Conservation (phyloP, 1,140 invertebrate genomes). For the Ips typographus region DNA sequence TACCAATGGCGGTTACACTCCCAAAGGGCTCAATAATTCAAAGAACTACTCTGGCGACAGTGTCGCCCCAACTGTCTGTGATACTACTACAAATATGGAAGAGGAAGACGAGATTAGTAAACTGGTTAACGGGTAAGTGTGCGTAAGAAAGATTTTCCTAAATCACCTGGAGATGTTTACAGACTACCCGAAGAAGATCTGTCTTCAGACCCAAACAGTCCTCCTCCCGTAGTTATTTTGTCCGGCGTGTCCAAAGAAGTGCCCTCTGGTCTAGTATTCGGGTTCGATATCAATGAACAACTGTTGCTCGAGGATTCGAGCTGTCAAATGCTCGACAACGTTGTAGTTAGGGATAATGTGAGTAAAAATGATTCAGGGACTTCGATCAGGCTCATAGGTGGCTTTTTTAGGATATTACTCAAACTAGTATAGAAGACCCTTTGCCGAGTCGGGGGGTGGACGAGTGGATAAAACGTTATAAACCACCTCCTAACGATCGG, state of each 20-base stretch:
- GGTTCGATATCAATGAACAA: slow-evolving; percentile 69
- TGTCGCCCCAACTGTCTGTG: slow-evolving; percentile 24
- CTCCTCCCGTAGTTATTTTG: slow-evolving; percentile 64
- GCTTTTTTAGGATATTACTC: slow-evolving; percentile 10
- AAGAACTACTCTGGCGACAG: background rate
- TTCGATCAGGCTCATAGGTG: background rate
- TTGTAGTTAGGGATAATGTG: slow-evolving; percentile 16
- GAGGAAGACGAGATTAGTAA: slow-evolving; percentile 7
- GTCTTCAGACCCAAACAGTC: background rate
- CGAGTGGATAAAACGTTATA: slow-evolving; percentile 13
- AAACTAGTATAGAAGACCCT: slow-evolving; percentile 6
- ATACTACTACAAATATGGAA: slow-evolving; percentile 26
- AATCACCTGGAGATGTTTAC: background rate
- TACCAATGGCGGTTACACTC: slow-evolving; percentile 8
- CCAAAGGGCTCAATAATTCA: background rate
- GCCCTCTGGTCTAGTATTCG: slow-evolving; percentile 60
- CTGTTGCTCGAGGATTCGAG: slow-evolving; percentile 52
- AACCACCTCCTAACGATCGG: slow-evolving; percentile 29
- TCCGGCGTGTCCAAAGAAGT: slow-evolving; percentile 53
- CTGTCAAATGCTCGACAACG: slow-evolving; percentile 2
- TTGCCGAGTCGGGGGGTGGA: slow-evolving; percentile 10
- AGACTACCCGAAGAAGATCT: too few species aligned
- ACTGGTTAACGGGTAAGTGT: slow-evolving; percentile 30
- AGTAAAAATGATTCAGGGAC: slow-evolving; percentile 21
- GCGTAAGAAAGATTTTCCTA: background rate